phyloP scores from a whole-genome alignment of 2,113 vertebrate genomes.

The Ranitomeya imitator region DNA sequence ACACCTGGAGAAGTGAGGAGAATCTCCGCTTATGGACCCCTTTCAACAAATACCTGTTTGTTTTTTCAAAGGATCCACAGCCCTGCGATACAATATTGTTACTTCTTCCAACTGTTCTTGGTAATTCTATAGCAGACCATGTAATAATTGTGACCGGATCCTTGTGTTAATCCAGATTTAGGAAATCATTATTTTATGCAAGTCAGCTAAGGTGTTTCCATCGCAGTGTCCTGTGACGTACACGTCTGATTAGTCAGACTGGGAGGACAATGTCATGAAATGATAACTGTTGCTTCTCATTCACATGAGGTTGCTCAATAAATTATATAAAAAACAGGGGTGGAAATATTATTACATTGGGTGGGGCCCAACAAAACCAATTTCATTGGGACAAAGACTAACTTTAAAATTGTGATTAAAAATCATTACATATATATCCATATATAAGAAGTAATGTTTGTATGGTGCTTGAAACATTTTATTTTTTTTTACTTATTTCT shows the following conservation, averaged over 20 bases:
- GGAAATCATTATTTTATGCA: conserved; percentile 2
- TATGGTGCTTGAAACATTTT: too few species aligned
- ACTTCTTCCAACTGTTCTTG: too few species aligned
- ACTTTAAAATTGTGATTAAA: neutral
- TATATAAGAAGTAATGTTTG: too few species aligned
- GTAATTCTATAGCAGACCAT: neutral
- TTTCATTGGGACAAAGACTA: neutral
- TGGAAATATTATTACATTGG: conserved; percentile 11
- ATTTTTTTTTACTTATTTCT: too few species aligned
- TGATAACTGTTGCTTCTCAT: neutral
- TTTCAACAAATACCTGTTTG: too few species aligned
- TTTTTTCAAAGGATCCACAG: too few species aligned
- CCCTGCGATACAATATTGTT: too few species aligned
- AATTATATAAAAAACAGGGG: conserved; percentile 6
- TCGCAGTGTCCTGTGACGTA: neutral
- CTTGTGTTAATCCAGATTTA: neutral
- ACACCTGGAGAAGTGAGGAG: too few species aligned
- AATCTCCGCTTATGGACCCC: too few species aligned
- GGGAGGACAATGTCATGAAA: conserved; percentile 32
- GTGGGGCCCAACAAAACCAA: conserved; percentile 14
- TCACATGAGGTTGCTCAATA: conserved; percentile 34
- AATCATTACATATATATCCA: neutral
- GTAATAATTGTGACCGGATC: neutral
- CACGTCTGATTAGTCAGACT: conserved; percentile 33
- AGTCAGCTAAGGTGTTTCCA: neutral